Evolutionary conservation across 2,797 vertebrate genomes (phyloP).

Genomic region (Geotrypetes seraphini): DNA sequence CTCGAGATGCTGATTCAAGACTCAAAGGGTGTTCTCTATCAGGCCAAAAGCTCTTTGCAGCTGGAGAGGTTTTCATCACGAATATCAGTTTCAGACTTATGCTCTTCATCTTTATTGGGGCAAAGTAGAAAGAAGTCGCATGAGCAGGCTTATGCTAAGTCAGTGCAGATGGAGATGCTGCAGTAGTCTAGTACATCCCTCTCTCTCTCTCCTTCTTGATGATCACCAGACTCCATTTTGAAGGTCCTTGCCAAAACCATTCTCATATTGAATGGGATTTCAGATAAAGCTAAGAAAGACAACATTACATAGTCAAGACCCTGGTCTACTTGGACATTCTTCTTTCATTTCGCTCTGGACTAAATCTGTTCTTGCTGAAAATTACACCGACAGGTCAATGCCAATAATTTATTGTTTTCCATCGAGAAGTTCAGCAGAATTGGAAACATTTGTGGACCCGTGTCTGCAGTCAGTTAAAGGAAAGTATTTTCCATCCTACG

Average conservation of each 20-base stretch:
- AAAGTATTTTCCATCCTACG: constrained; percentile 27
- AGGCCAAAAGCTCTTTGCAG: constrained; percentile 27
- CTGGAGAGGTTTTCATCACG: constrained; percentile 50
- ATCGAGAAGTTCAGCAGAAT: constrained; percentile 56
- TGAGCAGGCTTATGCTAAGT: too few relatives aligned
- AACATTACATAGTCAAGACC: constrained; percentile 36
- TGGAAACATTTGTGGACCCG: constrained; percentile 55
- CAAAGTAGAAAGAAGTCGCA: constrained; percentile 22
- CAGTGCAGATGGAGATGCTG: too few relatives aligned
- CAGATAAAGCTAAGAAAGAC: constrained; percentile 29
- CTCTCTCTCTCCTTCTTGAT: too few relatives aligned
- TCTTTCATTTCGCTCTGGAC: constrained; percentile 42
- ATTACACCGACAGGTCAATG: constrained; percentile 43
- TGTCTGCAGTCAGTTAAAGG: constrained; percentile 34
- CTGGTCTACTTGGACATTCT: constrained; percentile 39
- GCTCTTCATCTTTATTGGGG: constrained; percentile 18
- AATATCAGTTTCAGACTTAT: constrained; percentile 45
- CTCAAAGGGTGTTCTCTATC: constrained; percentile 37
- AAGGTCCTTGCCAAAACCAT: too few relatives aligned
- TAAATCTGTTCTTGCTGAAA: constrained; percentile 44
- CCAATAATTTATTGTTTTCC: constrained; percentile 51
- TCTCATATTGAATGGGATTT: constrained; percentile 14
- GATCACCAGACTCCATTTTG: too few relatives aligned
- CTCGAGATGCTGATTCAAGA: constrained; percentile 41
- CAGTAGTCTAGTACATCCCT: too few relatives aligned